These are phyloP conservation scores for Rhagologus leucostigma DNA, from an alignment of 2,113 vertebrate genomes.

Conservation along the genomic window DNA sequence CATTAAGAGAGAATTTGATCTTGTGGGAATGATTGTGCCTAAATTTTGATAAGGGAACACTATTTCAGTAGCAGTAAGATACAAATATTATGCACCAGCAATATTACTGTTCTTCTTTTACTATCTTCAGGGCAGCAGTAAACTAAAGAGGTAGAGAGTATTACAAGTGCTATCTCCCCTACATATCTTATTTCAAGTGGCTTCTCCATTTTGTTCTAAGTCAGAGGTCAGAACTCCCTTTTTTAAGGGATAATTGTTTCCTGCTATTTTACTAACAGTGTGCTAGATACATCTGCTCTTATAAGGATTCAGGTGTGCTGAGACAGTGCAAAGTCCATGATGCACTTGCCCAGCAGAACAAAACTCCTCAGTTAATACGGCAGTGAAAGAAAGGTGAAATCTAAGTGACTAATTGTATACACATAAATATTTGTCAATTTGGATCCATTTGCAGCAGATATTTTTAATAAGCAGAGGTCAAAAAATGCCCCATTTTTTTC, in stretches of 20 bases:
- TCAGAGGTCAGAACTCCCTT: not conserved
- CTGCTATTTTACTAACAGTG: not conserved
- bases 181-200: rapidly evolving
- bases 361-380: not conserved
- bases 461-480: not conserved
- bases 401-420: not conserved
- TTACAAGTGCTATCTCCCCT: not conserved
- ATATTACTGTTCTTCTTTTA: not conserved
- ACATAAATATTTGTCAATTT: not conserved
- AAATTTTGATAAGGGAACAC: not conserved
- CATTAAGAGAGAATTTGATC: not conserved
- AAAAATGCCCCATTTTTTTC: not conserved
- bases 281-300: not conserved
- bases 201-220: not conserved
- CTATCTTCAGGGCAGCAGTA: not conserved
- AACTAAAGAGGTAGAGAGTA: not conserved
- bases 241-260: not conserved
- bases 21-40: not conserved
- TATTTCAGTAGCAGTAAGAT: not conserved
- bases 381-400: not conserved
- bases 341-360: not conserved
- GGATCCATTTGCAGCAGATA: not conserved
- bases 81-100: not conserved
- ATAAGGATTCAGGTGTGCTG: not conserved
- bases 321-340: not conserved